Conservation (phyloP, 2,888 invertebrate species). For the Phyllotreta cruciferae region DNA sequence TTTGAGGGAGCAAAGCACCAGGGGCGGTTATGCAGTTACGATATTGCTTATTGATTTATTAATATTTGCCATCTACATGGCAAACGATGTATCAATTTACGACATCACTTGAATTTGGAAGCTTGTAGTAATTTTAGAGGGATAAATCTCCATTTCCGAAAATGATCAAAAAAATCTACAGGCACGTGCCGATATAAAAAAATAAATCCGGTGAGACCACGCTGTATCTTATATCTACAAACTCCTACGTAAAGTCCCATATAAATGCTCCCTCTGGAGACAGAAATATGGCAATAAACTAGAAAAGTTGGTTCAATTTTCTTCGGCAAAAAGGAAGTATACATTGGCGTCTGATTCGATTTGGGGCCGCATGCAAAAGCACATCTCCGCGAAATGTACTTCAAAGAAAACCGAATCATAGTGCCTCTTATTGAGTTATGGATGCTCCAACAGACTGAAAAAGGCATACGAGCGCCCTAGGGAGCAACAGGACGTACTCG, state of each 20-base stretch:
- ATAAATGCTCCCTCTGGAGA: constrained; percentile 32
- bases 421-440: constrained; percentile 45
- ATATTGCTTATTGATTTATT: constrained; percentile 15
- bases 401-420: constrained; percentile 49
- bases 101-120: too few species aligned
- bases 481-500: constrained; percentile 19
- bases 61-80: constrained; percentile 4
- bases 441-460: constrained; percentile 26
- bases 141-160: too few species aligned
- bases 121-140: too few species aligned
- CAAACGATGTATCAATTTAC: too few species aligned
- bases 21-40: not conserved
- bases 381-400: constrained; percentile 46
- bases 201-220: too few species aligned
- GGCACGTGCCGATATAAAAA: too few species aligned
- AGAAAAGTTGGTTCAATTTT: constrained; percentile 53
- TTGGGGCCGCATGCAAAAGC: constrained; percentile 56
- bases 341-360: constrained; percentile 58
- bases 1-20: constrained; percentile 6
- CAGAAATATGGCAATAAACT: constrained; percentile 43
- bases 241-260: constrained; percentile 27
- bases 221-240: constrained; percentile 4
- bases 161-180: too few species aligned
- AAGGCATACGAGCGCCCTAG: constrained; percentile 23
- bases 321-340: constrained; percentile 52